Conservation (phyloP, 2,888 invertebrate species). For the Caenorhabditis virilis region DNA sequence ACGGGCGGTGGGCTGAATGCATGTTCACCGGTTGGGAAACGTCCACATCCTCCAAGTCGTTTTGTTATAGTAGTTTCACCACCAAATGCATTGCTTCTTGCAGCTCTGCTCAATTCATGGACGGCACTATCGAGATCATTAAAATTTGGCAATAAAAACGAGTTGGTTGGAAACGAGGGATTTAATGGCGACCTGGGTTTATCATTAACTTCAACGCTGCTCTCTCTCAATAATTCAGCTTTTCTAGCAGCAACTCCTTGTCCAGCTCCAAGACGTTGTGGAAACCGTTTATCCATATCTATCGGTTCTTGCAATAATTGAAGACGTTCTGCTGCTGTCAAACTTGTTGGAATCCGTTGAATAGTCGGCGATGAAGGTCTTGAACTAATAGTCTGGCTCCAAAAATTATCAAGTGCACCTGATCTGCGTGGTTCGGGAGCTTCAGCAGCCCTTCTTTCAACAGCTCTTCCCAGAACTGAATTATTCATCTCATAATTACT, state of each 20-base stretch:
- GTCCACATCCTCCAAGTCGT: constrained; percentile 52
- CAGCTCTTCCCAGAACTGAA: constrained; percentile 34
- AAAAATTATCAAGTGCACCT: constrained; percentile 52
- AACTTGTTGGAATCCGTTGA: constrained; percentile 48
- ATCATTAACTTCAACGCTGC: constrained; percentile 10
- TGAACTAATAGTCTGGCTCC: constrained; percentile 54
- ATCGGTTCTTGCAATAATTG: constrained; percentile 62
- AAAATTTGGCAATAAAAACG: constrained; percentile 50
- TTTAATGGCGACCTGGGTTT: constrained; percentile 30
- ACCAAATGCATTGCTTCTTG: constrained; percentile 13
- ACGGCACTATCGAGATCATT: constrained; percentile 59
- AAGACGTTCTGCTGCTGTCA: constrained; percentile 64
- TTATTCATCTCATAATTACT: constrained; percentile 46
- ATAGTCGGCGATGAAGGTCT: constrained; percentile 51
- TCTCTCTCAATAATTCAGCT: constrained; percentile 53
- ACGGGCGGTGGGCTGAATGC: constrained; percentile 47
- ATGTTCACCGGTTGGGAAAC: constrained; percentile 61
- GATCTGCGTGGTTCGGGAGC: constrained; percentile 41
- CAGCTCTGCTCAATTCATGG: constrained; percentile 34
- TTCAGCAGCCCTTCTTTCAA: constrained; percentile 39
- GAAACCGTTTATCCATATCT: constrained; percentile 36
- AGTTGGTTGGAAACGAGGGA: constrained; percentile 33
- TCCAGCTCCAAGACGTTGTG: constrained; percentile 47
- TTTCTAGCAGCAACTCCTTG: constrained; percentile 52
- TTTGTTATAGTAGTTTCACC: constrained; percentile 9